A percentile compares a stretch with the other conserved stretches of the same genome.
Evolutionary conservation across 2,113 vertebrate genomes (phyloP).

Genomic region (Genyomyrus donnyi): DNA sequence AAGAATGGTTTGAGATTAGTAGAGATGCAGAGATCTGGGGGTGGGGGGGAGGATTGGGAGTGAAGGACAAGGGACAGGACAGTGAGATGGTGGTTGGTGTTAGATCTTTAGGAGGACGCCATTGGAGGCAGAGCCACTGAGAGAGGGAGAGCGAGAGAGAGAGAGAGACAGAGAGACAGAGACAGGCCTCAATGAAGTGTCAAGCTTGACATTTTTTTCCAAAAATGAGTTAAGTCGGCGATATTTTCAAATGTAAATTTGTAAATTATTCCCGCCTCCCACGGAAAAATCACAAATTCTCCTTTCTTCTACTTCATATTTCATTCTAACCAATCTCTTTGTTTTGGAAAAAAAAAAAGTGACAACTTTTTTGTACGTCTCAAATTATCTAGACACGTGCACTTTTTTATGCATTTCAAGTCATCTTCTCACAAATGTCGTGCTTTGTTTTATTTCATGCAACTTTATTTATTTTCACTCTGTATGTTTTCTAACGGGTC

Average conservation of each 20-base stretch:
- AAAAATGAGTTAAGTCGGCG: neutral
- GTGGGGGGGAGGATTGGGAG: neutral
- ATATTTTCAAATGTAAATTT: neutral
- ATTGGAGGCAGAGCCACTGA: neutral
- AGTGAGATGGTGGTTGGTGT: slow-evolving; percentile 1
- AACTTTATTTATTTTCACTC: neutral
- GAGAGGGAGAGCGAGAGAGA: neutral
- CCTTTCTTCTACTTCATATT: neutral
- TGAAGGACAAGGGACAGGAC: slow-evolving; percentile 11
- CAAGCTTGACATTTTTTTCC: neutral
- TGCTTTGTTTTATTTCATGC: neutral
- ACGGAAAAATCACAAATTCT: neutral
- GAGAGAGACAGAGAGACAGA: neutral
- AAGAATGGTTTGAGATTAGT: slow-evolving; percentile 36
- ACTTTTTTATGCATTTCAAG: neutral
- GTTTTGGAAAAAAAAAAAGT: neutral
- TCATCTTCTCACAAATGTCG: neutral
- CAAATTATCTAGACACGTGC: neutral
- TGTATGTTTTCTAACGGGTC: neutral
- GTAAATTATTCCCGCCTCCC: neutral
- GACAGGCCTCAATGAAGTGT: neutral
- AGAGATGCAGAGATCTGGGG: neutral
- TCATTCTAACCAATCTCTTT: neutral
- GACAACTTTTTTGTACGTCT: neutral
- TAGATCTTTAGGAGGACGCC: neutral